Evolutionary conservation across 2,113 vertebrate genomes (phyloP), one percentile per base, ranked within the genome.

Genomic region (Uria aalge): DNA sequence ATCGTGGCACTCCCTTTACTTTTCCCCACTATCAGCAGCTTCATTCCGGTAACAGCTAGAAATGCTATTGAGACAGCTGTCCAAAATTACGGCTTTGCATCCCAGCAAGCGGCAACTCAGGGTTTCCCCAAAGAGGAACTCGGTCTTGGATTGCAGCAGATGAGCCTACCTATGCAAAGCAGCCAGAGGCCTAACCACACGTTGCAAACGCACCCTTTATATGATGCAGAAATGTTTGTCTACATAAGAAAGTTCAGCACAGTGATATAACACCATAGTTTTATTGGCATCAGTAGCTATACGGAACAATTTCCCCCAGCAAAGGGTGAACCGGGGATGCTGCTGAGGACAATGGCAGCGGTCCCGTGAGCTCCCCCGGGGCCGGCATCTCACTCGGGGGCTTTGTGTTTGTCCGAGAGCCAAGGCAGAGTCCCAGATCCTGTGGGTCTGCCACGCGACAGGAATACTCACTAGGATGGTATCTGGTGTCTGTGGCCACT

Each of bases 271-370:
- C 27, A 18, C 9, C 1, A 43, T 12, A 15, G 19, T 45, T 71
- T 83, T 53, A 22, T 11, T 21, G 53, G 57, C 47, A 43, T 48
- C 56, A 22, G 12, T 1, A 0, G 20, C 34, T 7, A 0, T 3
- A 18, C 0, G 19, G 74, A 55, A 55, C 1, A 2, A 23, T 60
- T 60, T 81, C 4, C 16, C 34, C 18, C 36, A 36, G 62, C 26
- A 66, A 72, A 85, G 45, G 36, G 36, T 6, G 14, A 57, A 19
- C 36, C 29, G 38, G 8, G 23, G 32, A 10, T 2, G 5, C 59
- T 63, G 40, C n/a, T 71, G 52, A 53, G 38, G 47, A 63, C 48
- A 27, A 6, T 1, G 41, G 53, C 57, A 86, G 72, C 30, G 0
- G 1, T 48, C 38, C 27, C 11, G 9, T 22, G 20, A 48, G 2